A percentile compares a stretch with the other conserved stretches of the same genome.
Conservation (phyloP, 2,797 vertebrate species). For the Parauchenoglanis punctatus region DNA sequence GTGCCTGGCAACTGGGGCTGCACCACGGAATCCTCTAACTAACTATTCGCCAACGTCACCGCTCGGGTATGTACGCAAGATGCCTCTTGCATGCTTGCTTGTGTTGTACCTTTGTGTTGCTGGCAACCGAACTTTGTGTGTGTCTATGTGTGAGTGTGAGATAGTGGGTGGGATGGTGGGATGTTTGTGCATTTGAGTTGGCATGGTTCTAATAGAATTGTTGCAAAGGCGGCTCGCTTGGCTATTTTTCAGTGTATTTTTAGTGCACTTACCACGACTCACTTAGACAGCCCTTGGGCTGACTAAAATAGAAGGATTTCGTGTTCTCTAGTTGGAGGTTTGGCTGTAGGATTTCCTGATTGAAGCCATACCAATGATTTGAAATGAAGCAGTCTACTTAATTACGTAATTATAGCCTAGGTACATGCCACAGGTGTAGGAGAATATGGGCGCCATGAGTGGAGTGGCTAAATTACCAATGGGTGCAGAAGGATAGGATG, state of each 20-base stretch:
- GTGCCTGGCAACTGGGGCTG: conserved; percentile 62
- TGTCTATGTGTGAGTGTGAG: conserved; percentile 20
- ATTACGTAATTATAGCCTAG: conserved; percentile 53
- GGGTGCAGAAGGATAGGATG: conserved; percentile 49
- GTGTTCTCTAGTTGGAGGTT: conserved; percentile 2
- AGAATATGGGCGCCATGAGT: conserved; percentile 24
- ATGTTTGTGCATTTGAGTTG: conserved; percentile 15
- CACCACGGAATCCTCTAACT: conserved; percentile 55
- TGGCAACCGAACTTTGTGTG: conserved; percentile 22
- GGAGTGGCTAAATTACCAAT: conserved; percentile 48
- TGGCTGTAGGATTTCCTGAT: not conserved
- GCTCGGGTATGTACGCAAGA: conserved; percentile 62
- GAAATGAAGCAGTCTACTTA: not conserved
- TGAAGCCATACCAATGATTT: not conserved
- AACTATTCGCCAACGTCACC: conserved; percentile 57
- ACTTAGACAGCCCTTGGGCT: not conserved
- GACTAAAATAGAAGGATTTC: not conserved
- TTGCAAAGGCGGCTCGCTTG: conserved; percentile 8
- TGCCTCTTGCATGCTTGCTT: conserved; percentile 50
- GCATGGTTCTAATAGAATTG: conserved; percentile 1
- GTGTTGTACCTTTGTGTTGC: conserved; percentile 30
- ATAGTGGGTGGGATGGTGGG: conserved; percentile 25
- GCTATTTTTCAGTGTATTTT: not conserved
- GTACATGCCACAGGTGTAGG: conserved; percentile 48
- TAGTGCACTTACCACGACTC: not conserved